Conservation (phyloP, 2,113 vertebrate genomes). For the Salvator merianae region DNA sequence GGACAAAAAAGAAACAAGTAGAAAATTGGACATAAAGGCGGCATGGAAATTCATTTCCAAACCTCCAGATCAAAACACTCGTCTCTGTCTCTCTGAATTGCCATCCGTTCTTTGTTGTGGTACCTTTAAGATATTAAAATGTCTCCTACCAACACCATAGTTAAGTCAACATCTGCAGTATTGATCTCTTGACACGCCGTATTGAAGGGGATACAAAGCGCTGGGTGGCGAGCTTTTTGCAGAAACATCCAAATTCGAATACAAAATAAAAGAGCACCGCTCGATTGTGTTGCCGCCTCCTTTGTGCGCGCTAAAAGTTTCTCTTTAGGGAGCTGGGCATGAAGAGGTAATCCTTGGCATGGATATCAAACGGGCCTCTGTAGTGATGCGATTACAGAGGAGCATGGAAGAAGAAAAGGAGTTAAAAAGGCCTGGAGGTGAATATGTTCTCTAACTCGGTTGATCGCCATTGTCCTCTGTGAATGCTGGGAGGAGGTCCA, state of each 20-base stretch:
- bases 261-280: background rate
- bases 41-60: constrained; percentile 64
- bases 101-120: constrained; percentile 59
- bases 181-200: constrained; percentile 53
- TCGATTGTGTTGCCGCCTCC: background rate
- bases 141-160: constrained; percentile 34
- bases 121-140: constrained; percentile 58
- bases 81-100: constrained; percentile 41
- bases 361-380: constrained; percentile 35
- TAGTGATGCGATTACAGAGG: background rate
- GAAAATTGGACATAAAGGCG: constrained; percentile 59
- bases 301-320: constrained; percentile 7
- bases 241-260: constrained; percentile 55
- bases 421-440: background rate
- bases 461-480: background rate
- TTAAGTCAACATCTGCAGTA: constrained; percentile 64
- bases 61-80: constrained; percentile 58
- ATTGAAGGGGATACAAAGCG: constrained; percentile 56
- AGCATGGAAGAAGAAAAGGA: background rate
- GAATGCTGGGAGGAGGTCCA: background rate
- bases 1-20: constrained; percentile 22
- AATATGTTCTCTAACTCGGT: background rate
- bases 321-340: constrained; percentile 19
- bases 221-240: constrained; percentile 40
- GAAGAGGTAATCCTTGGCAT: constrained; percentile 11